Conservation (phyloP, 2,888 invertebrate species). For the Platynereis dumerilii region DNA sequence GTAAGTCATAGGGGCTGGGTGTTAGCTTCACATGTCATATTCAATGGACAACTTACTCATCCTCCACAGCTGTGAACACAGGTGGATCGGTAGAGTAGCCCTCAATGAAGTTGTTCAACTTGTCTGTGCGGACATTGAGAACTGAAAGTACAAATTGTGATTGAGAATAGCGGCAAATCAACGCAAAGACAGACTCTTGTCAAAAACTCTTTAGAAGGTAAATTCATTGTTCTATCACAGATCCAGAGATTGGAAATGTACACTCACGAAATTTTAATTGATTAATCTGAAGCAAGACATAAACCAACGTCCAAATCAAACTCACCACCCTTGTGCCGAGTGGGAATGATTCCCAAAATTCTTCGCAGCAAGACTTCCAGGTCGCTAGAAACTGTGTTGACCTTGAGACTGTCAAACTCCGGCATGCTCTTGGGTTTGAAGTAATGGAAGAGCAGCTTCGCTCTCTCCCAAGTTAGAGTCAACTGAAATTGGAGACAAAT, state of each 20-base stretch:
- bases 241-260: too few relatives aligned
- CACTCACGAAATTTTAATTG: too few relatives aligned
- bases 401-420: conserved; percentile 76
- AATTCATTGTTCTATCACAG: too few relatives aligned
- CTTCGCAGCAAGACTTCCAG: conserved; percentile 63
- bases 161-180: too few relatives aligned
- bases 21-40: too few relatives aligned
- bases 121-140: conserved; percentile 61
- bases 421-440: conserved; percentile 81
- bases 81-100: conserved; percentile 70
- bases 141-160: too few relatives aligned
- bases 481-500: conserved; percentile 48
- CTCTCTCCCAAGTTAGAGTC: conserved; percentile 61
- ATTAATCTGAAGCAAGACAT: not conserved
- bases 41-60: conserved; percentile 30
- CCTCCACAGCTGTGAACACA: conserved; percentile 34
- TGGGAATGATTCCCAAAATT: conserved; percentile 63
- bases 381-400: conserved; percentile 81
- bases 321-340: conserved; percentile 14
- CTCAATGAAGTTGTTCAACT: conserved; percentile 74
- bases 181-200: too few relatives aligned
- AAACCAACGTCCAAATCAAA: too few relatives aligned
- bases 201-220: too few relatives aligned
- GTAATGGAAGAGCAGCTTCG: conserved; percentile 71
- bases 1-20: too few relatives aligned